Percentiles rank a stretch among this genome's conserved stretches.
phyloP scores from a whole-genome alignment of 2,113 vertebrate species.

The Leuciscus idus region DNA sequence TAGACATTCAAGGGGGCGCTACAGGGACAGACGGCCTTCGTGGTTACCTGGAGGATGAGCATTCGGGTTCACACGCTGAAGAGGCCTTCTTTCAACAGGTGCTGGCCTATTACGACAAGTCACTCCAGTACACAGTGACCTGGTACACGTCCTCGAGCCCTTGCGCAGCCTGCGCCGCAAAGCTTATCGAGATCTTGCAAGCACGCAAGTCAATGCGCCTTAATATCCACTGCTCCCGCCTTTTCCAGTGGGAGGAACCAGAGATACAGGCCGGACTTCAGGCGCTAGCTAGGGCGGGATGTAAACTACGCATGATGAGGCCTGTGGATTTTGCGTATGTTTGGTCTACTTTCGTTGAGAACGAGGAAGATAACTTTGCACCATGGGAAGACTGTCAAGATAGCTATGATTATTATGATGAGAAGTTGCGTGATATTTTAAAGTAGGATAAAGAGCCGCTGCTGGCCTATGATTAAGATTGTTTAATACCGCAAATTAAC shows the following conservation, averaged over 20 bases:
- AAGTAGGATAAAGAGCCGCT: slow-evolving; percentile 64
- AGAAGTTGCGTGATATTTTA: slow-evolving; percentile 86
- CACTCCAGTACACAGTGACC: slow-evolving; percentile 79
- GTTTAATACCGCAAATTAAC: background rate
- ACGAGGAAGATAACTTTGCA: slow-evolving; percentile 84
- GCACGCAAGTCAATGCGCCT: slow-evolving; percentile 83
- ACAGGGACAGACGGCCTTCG: slow-evolving; percentile 75
- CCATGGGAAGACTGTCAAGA: slow-evolving; percentile 97
- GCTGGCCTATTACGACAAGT: slow-evolving; percentile 77
- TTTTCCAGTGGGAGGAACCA: slow-evolving; percentile 92
- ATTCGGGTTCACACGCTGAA: slow-evolving; percentile 85
- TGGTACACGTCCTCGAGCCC: slow-evolving; percentile 96
- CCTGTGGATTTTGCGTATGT: slow-evolving; percentile 88
- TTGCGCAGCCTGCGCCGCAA: slow-evolving; percentile 81
- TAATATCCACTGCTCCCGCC: slow-evolving; percentile 85
- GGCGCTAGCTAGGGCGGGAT: slow-evolving; percentile 74
- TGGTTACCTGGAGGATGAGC: slow-evolving; percentile 95
- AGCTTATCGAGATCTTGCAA: slow-evolving; percentile 77
- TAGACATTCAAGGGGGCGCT: slow-evolving; percentile 81
- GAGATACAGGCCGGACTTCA: slow-evolving; percentile 84
- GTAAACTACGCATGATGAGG: slow-evolving; percentile 93
- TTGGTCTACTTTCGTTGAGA: slow-evolving; percentile 95
- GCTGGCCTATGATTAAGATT: slow-evolving; percentile 1
- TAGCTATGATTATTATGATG: slow-evolving; percentile 87
- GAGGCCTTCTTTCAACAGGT: slow-evolving; percentile 91